Conservation (phyloP, 2,797 vertebrate species). For the Centropyge bicolor region DNA sequence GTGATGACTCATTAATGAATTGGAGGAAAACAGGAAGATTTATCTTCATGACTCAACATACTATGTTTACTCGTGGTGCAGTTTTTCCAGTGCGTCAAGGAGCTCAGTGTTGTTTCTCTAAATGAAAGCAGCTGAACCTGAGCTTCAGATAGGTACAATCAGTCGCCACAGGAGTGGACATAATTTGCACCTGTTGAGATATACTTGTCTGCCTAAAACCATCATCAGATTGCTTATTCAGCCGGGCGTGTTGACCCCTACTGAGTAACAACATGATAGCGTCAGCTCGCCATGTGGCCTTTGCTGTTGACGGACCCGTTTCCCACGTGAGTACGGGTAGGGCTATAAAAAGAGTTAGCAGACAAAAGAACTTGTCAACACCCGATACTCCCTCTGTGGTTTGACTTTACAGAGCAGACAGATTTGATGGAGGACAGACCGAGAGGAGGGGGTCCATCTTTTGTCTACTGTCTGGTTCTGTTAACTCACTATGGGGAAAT, state of each 20-base stretch:
- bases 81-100: background rate
- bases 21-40: background rate
- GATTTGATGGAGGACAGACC: slow-evolving; percentile 49
- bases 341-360: slow-evolving; percentile 61
- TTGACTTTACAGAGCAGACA: slow-evolving; percentile 64
- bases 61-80: background rate
- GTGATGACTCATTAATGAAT: slow-evolving; percentile 4
- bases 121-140: slow-evolving; percentile 27
- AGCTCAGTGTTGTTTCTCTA: background rate
- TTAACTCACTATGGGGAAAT: slow-evolving; percentile 20
- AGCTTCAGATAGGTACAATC: background rate
- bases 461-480: slow-evolving; percentile 41
- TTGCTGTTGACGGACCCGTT: slow-evolving; percentile 52
- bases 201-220: slow-evolving; percentile 22
- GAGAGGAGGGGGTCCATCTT: slow-evolving; percentile 24
- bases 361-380: slow-evolving; percentile 75
- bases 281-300: slow-evolving; percentile 52
- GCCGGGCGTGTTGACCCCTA: slow-evolving; percentile 68
- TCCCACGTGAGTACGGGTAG: slow-evolving; percentile 59
- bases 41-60: background rate
- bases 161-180: slow-evolving; percentile 12
- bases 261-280: slow-evolving; percentile 59
- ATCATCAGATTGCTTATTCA: slow-evolving; percentile 50
- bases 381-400: slow-evolving; percentile 67
- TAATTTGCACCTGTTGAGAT: slow-evolving; percentile 38